A percentile compares a stretch with the other conserved stretches of the same genome.
Evolutionary conservation across 2,888 invertebrate genomes (phyloP).

Genomic region (Drosophila yooni): DNA sequence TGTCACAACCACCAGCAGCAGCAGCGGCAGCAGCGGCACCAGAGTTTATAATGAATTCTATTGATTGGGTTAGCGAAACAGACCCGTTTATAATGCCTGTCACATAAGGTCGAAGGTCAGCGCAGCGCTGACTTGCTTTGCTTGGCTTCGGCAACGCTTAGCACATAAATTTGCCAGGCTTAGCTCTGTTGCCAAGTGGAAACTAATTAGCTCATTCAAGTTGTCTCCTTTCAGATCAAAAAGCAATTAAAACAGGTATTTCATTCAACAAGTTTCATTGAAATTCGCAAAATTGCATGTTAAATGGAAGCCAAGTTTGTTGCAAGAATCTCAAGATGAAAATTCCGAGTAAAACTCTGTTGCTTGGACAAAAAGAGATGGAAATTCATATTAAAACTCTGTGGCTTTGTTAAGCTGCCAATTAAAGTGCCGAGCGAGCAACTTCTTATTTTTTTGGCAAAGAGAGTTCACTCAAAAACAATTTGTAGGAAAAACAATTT

Average conservation of each 20-base stretch:
- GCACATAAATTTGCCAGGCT: neutral
- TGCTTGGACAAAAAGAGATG: neutral
- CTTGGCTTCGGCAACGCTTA: neutral
- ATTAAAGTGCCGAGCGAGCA: neutral
- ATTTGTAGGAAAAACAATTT: neutral
- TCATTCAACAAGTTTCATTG: neutral
- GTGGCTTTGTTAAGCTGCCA: neutral
- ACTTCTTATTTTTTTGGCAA: no score
- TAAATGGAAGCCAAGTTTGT: neutral
- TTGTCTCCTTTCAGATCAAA: neutral
- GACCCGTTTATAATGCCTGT: constrained; percentile 35
- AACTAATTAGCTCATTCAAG: neutral
- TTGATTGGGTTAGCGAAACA: constrained; percentile 53
- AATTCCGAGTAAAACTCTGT: neutral
- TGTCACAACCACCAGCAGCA: constrained; percentile 53
- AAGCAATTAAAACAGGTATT: neutral
- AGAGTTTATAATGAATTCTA: constrained; percentile 70
- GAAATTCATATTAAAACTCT: neutral
- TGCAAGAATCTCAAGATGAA: neutral
- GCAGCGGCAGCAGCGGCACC: constrained; percentile 9
- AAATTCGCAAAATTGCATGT: neutral
- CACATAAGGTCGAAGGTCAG: constrained; percentile 41
- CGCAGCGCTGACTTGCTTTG: neutral
- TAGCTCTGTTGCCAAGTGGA: neutral
- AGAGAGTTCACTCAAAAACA: no score